Evolutionary conservation across 2,888 invertebrate genomes (phyloP), one percentile per base, ranked within the genome.

Genomic region (Patella depressa): DNA sequence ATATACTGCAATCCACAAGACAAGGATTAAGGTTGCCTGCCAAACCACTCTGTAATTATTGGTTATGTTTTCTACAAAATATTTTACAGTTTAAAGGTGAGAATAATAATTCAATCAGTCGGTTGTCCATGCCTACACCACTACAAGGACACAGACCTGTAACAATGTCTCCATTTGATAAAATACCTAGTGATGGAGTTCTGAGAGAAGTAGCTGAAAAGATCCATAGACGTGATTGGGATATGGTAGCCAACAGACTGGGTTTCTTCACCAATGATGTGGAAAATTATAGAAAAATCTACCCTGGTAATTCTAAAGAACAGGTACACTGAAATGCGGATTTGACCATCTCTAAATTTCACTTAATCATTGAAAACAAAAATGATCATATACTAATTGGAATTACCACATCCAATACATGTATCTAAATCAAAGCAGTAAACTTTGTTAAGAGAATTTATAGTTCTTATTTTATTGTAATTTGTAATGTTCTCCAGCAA

Each of bases 201-300:
- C 82, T 89, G 19, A 76, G 83, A 71, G 86, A 87, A 53, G 84
- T 89, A 2, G 85, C 89, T 3, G 86, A 85, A 53, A 87, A 85
- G 75, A 85, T 89, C 19, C 81, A 86, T 79, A 84, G 81, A 53
- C 81, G 86, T 73, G 89, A 89, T 81, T 87, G 88, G 88, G 83
- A 84, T 19, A 78, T 86, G 19, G 81, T 88, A 29, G 89, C 86
- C 34, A 89, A 89, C 77, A 85, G 84, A 73, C 85, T 89, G 15
- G 88, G 87, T 0, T 85, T 89, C 74, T 82, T 86, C 24, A 71
- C 77, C 34, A 84, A 87, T 19, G 89, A 88, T 76, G 84, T 87
- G 55, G 82, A 87, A 14, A 84, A 84, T 57, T 83, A 88, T 74
- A 82, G 83, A 72, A 71, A 73, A 24, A 81, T 81, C 17, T 84